Evolutionary conservation across 2,113 vertebrate genomes (phyloP).

Genomic region (Nannobrachium achirus): DNA sequence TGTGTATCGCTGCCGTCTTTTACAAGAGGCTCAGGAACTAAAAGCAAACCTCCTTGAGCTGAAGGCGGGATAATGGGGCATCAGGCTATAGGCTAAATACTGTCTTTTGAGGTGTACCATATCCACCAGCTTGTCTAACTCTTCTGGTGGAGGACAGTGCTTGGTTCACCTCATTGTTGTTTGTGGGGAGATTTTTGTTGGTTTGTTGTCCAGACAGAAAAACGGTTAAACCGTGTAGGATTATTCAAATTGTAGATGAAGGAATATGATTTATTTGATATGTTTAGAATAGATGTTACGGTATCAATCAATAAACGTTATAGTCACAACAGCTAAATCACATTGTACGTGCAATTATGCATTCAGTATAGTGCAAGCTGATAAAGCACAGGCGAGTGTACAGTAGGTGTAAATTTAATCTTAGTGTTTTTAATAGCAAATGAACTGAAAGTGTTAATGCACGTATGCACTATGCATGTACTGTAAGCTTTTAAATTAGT

Average conservation of each 20-base stretch:
- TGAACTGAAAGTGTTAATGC: not conserved
- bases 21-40: constrained; percentile 66
- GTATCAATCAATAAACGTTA: too few relatives aligned
- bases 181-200: not conserved
- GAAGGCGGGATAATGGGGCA: constrained; percentile 3
- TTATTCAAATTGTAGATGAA: constrained; percentile 14
- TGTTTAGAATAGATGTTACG: too few relatives aligned
- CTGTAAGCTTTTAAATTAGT: not conserved
- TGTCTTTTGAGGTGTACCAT: not conserved
- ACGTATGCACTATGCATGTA: too few relatives aligned
- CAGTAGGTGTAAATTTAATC: too few relatives aligned
- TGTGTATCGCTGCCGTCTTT: constrained; percentile 63
- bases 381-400: too few relatives aligned
- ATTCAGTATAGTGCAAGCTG: too few relatives aligned
- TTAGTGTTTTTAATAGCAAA: constrained; percentile 11
- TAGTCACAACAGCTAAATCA: too few relatives aligned
- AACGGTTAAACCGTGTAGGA: constrained; percentile 4
- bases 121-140: constrained; percentile 17
- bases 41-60: not conserved
- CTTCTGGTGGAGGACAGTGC: constrained; percentile 43
- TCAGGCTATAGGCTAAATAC: constrained; percentile 1
- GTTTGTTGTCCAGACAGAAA: constrained; percentile 13
- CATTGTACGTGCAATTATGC: too few relatives aligned
- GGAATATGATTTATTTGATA: too few relatives aligned
- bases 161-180: constrained; percentile 16